Base-by-base conservation (phyloP, 2,888 invertebrate species). In the Tiliacea citrago region DNA sequence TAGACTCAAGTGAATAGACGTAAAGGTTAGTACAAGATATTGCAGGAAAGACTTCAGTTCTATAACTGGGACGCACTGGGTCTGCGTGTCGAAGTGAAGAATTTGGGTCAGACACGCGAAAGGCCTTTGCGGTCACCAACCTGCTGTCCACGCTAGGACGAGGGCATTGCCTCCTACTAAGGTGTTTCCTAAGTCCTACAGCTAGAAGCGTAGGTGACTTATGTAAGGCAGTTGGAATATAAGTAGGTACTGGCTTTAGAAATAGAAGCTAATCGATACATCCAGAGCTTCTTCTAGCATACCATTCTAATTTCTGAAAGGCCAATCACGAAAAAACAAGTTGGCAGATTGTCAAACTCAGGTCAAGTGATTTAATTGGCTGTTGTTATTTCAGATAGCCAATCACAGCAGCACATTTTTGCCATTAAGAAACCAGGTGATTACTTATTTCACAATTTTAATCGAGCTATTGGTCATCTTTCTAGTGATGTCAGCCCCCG, bases 401-500 rank as follows among this genome's bases (percentile, higher is more conserved):
- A 73, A 55, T 39, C 18, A 16, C 24, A 69, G 39, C 49, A 21
- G 49, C 21, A 42, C 7, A 16, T 51, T 53, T 53, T 42, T 53
- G 12, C 16, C 12, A 8, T 42, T 53, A 3, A 29, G 21, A 29
- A 51, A 2, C 16, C 12, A 8, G 5, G 0, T 39, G n/a, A 7
- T 70, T 53, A n/a, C 45, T 35, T 47, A n/a, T 21, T 29, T 65
- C n/a, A 49, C 6, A 9, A 35, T 65, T 35, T n/a, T 18, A 42
- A 68, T 24, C 8, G 24, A 42, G 18, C 9, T 8, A 16, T 49
- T 51, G 16, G 10, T 53, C 35, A 35, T 35, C 0, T 53, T 65
- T 53, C 6, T 68, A 85, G 87, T 85, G 67, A 58, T 87, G 87
- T 45, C 85, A 45, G 81, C 82, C 12, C 88, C 85, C 73, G 89